Evolutionary conservation across 2,888 invertebrate genomes (phyloP).

Genomic region (Peribatodes rhomboidaria): DNA sequence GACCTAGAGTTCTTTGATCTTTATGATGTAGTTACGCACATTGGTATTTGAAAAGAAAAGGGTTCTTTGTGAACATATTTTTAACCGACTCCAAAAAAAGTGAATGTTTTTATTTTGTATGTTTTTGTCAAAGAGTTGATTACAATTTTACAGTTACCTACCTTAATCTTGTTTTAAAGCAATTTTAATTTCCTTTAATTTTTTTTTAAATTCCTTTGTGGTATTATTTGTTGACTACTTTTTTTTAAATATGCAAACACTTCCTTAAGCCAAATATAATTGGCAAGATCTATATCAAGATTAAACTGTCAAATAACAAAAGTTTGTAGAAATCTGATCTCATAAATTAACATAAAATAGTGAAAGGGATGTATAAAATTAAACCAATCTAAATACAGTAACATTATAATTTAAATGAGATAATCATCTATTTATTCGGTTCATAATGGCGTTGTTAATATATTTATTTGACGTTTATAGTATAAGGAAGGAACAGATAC

Average conservation of each 20-base stretch:
- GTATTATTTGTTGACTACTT: too few species aligned
- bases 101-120: too few species aligned
- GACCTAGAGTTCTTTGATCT: slow-evolving; percentile 23
- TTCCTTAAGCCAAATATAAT: too few species aligned
- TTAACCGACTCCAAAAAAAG: too few species aligned
- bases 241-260: too few species aligned
- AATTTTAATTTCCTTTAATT: too few species aligned
- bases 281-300: too few species aligned
- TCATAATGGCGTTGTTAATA: slow-evolving; percentile 26
- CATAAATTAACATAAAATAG: neutral
- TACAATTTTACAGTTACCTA: too few species aligned
- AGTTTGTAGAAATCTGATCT: neutral
- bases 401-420: slow-evolving; percentile 27
- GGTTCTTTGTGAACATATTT: neutral
- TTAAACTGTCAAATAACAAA: too few species aligned
- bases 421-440: slow-evolving; percentile 27
- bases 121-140: too few species aligned
- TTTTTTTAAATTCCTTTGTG: too few species aligned
- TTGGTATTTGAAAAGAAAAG: neutral
- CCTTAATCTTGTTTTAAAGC: too few species aligned
- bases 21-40: neutral
- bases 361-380: neutral
- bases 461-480: slow-evolving; percentile 36
- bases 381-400: slow-evolving; percentile 11
- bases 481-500: slow-evolving; percentile 41